Conservation (phyloP, 1,140 invertebrate species). For the Onthophagus taurus region DNA sequence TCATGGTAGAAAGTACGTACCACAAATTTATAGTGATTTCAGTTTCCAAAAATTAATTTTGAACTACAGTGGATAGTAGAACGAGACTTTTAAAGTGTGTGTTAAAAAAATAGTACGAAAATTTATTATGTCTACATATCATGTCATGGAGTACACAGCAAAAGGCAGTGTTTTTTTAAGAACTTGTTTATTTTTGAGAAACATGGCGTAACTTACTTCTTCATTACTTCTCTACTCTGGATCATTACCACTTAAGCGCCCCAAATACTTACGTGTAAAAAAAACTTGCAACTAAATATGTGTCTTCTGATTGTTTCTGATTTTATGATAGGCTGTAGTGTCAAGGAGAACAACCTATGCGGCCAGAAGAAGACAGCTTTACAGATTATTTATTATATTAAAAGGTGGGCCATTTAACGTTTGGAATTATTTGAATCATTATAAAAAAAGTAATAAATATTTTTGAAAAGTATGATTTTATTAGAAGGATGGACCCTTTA, state of each 20-base stretch:
- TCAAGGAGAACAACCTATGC: conserved; percentile 15
- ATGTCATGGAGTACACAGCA: conserved; percentile 13
- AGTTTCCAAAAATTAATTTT: too few relatives aligned
- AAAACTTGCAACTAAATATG: conserved; percentile 15
- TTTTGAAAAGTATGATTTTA: too few relatives aligned
- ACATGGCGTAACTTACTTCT: conserved; percentile 10
- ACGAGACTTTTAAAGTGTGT: conserved; percentile 15
- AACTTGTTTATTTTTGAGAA: conserved; percentile 11
- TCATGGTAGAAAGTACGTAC: too few relatives aligned
- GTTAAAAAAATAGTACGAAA: conserved; percentile 6
- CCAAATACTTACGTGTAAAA: conserved; percentile 16
- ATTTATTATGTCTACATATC: conserved; percentile 9
- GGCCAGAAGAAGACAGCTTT: conserved; percentile 14
- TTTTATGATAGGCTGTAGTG: conserved; percentile 13
- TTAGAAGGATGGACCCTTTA: too few relatives aligned
- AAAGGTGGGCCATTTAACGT: too few relatives aligned
- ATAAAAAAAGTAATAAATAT: too few relatives aligned
- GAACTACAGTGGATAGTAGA: too few relatives aligned
- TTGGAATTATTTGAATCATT: too few relatives aligned
- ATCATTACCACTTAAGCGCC: conserved; percentile 12
- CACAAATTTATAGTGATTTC: too few relatives aligned
- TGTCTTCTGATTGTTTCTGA: conserved; percentile 14
- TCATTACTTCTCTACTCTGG: conserved; percentile 16
- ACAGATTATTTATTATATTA: too few relatives aligned
- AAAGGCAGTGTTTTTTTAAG: conserved; percentile 13